Base-by-base conservation (phyloP, 1,140 invertebrate genomes). In the Diplogasteroides magnus region DNA sequence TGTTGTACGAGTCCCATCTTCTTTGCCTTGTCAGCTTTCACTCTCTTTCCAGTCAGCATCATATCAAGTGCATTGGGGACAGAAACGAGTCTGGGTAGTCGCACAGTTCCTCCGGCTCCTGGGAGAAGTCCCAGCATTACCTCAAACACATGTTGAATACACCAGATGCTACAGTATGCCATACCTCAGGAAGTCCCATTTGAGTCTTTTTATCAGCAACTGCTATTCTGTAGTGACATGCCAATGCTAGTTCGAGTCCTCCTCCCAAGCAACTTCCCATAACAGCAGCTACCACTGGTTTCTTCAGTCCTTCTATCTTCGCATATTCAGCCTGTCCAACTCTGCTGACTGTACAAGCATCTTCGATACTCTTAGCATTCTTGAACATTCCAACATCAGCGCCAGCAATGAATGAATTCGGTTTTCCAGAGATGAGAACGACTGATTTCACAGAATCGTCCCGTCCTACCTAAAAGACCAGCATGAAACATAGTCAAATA, bases 281-380 rank as follows among this genome's bases (percentile, higher is more conserved):
- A 73, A 99, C 97, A 28, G 96, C 97, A 69, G 96, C 93, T 57
- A 99, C 90, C 77, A 95, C 88, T 13, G 97, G 97, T 83, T 98
- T 99, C 27, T 86, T 86, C 74, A 90, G 91, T 32, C 87, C 85
- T 83, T 93, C 94, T 72, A 99, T 89, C 67, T 85, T 83, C 55
- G 88, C 85, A 58, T 98, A 88, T 74, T 97, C 88, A 48, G 84
- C 76, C 78, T 89, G 87, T 14, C 86, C 87, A 28, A 73, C 79
- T 77, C 87, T 87, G 57, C 91, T 90, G 68, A 97, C 84, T 29
- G 85, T 82, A 14, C 87, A 87, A 28, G 89, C 89, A 84, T 94
- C 92, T 66, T 92, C 88, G 68, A 87, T 88, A 62, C 88, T 90
- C 84, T 92, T 90, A 77, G 89, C 90, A 11, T 82, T 74, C 61